Evolutionary conservation across 1,140 invertebrate genomes (phyloP), one percentile per base, ranked within the genome.

Genomic region (Trichoplusia ni): DNA sequence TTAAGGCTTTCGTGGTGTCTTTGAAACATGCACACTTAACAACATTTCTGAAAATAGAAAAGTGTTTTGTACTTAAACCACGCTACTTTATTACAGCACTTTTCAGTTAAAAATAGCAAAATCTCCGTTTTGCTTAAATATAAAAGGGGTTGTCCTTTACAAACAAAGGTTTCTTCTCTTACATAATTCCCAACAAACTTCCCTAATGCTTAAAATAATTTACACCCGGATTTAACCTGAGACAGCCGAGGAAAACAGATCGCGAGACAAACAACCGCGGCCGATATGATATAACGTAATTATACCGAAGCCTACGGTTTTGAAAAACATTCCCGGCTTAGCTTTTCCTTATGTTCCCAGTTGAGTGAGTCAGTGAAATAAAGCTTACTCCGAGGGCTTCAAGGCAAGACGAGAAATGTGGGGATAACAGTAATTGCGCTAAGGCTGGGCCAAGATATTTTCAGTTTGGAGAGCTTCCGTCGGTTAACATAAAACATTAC

Each of bases 371-470:
- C 6, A 56, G 33, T 56, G 35, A 38, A 40, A 56, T 38, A 56
- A 25, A 56, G 35, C 51, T 11, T 8, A 29, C 33, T 25, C 33
- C 1, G 11, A 38, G 7, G 13, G 35, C 51, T 56, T 4, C 33
- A 23, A 27, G 40, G 33, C 21, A 35, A n/a, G 27, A 38, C 9
- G 11, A 14, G 21, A 56, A 56, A 16, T 56, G 23, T 27, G 6
- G 35, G 19, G 25, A 49, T 49, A 49, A 49, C 25, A 35, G 18
- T 51, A 51, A 51, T 51, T 19, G n/a, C 18, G 31, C 29, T 21
- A 35, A 51, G n/a, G 14, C 47, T n/a, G 54, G 11, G 54, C 37
- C 54, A 58, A 44, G 14, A 29, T 29, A 31, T 56, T 58, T 58
- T 31, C 53, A 35, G 29, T 42, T 44, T 59, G 18, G 23, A 19